phyloP scores from a whole-genome alignment of 2,113 vertebrate genomes.

The Pterocles orientalis region DNA sequence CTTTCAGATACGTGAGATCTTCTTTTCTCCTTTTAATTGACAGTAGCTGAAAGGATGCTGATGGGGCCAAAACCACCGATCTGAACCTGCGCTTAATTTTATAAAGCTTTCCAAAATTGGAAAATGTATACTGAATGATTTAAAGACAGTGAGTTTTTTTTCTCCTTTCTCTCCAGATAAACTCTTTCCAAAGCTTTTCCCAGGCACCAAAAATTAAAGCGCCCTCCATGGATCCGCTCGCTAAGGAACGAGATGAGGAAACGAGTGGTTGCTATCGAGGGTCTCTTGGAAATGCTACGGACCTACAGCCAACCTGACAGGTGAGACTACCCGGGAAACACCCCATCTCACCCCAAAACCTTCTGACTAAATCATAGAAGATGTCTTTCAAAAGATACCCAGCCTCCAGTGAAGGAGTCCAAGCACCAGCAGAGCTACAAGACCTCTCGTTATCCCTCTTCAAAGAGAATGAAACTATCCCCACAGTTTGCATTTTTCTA shows the following conservation, averaged over 20 bases:
- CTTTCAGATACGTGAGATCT: neutral
- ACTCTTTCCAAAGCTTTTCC: neutral
- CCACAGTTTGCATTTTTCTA: rapidly evolving
- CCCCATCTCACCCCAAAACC: neutral
- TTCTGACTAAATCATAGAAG: neutral
- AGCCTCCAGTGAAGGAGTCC: neutral
- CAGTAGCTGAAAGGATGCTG: neutral
- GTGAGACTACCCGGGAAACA: rapidly evolving
- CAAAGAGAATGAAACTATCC: neutral
- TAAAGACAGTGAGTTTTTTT: neutral
- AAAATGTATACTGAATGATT: neutral
- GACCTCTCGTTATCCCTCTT: neutral
- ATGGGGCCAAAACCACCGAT: neutral
- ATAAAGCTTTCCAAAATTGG: neutral
- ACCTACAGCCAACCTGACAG: neutral
- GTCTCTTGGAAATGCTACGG: neutral
- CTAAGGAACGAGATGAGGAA: neutral
- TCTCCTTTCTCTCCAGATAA: neutral
- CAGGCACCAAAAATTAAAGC: neutral
- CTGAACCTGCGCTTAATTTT: neutral
- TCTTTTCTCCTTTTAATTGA: neutral
- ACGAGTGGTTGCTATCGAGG: rapidly evolving
- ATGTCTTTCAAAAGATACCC: neutral
- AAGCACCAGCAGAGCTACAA: neutral
- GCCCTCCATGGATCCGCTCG: rapidly evolving